Conservation (phyloP, 2,113 vertebrate genomes). For the Columba janthina region DNA sequence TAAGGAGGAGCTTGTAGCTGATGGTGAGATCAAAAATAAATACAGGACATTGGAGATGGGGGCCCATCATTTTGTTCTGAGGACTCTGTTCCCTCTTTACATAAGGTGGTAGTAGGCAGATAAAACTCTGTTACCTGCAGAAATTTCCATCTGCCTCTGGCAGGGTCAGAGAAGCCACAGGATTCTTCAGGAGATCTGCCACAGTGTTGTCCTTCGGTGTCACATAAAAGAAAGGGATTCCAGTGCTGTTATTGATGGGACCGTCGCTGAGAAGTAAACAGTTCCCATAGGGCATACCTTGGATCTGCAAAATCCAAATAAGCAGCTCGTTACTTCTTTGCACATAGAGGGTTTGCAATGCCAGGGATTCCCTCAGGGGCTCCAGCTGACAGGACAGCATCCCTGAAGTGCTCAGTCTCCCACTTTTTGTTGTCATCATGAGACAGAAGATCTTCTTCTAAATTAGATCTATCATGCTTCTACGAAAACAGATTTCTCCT, state of each 20-base stretch:
- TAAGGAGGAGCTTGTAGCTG: neutral
- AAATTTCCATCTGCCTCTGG: conserved; percentile 85
- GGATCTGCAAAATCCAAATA: conserved; percentile 77
- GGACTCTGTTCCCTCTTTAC: neutral
- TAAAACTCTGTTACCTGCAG: conserved; percentile 79
- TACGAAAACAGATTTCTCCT: neutral
- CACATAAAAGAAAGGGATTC: conserved; percentile 87
- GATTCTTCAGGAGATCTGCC: conserved; percentile 80
- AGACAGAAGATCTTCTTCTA: neutral
- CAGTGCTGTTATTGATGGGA: conserved; percentile 85
- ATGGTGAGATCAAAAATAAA: neutral
- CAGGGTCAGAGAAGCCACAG: conserved; percentile 83
- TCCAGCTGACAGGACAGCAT: neutral
- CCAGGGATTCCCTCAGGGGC: neutral
- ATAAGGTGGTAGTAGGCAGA: neutral
- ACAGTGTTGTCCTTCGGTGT: conserved; percentile 83
- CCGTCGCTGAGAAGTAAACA: conserved; percentile 88
- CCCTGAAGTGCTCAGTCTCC: neutral
- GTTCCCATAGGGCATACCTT: conserved; percentile 87
- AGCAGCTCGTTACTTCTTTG: neutral
- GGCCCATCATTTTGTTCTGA: neutral
- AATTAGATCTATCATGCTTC: neutral
- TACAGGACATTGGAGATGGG: neutral
- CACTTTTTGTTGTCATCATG: neutral
- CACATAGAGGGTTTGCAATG: accelerated